Conservation (phyloP, 2,888 invertebrate genomes). For the Agapetus fuscipes region DNA sequence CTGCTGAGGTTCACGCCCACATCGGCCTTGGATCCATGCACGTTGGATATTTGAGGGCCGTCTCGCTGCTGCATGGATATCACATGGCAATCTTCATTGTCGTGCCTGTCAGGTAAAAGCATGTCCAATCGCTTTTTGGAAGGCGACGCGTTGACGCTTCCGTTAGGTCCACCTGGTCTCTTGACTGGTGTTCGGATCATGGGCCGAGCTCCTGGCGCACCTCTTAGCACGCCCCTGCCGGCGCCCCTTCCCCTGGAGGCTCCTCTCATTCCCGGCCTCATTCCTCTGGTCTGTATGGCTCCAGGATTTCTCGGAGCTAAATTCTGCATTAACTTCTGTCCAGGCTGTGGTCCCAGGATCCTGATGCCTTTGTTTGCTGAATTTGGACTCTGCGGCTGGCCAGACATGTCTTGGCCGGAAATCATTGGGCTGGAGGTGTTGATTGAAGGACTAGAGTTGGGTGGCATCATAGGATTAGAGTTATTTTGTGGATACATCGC, state of each 20-base stretch:
- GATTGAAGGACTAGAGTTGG: no score
- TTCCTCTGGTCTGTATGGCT: conserved; percentile 29
- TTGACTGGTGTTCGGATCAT: conserved; percentile 35
- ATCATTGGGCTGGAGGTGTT: neutral
- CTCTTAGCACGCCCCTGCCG: conserved; percentile 28
- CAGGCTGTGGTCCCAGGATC: conserved; percentile 25
- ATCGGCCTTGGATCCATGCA: conserved; percentile 53
- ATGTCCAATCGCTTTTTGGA: conserved; percentile 51
- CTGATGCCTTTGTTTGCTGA: conserved; percentile 7
- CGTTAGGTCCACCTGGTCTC: conserved; percentile 26
- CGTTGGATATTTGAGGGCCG: conserved; percentile 65
- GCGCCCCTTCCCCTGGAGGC: conserved; percentile 38
- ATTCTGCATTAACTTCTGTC: conserved; percentile 30
- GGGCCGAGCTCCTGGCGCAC: conserved; percentile 25
- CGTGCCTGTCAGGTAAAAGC: conserved; percentile 57
- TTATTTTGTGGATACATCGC: conserved; percentile 11
- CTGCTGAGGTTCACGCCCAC: conserved; percentile 59
- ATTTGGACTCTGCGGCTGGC: conserved; percentile 7
- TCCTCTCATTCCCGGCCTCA: conserved; percentile 27
- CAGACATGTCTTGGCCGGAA: neutral
- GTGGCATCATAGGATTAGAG: neutral
- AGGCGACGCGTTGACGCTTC: conserved; percentile 26
- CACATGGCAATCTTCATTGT: conserved; percentile 66
- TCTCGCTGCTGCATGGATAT: conserved; percentile 65
- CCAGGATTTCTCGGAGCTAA: conserved; percentile 36